Base-by-base conservation (phyloP, 1,140 invertebrate genomes). In the Hyles euphorbiae region DNA sequence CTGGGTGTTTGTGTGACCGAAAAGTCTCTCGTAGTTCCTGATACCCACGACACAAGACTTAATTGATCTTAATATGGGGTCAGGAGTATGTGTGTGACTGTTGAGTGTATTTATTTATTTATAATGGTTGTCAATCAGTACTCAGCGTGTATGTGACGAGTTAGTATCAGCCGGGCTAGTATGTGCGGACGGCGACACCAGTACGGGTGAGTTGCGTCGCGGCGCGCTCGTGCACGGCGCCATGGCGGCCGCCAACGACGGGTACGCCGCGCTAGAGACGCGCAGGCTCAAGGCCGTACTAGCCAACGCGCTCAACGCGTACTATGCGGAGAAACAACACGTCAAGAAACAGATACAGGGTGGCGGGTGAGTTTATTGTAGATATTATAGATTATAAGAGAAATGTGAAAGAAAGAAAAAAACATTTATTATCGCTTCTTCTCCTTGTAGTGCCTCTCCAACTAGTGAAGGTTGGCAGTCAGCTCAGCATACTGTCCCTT, bases 241-340 rank as follows among this genome's bases (percentile, higher is more conserved):
- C 0, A 74, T 90, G 72, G 87, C 84, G 0, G 81, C 76, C 11
- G 84, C 85, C 10, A 74, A 67, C 7, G 87, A 89, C 22, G 82
- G 87, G 0, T 90, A 90, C 56, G 64, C 84, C 0, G 74, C 78
- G 3, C 49, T 84, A 34, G 87, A 90, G 65, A 67, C 65, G 9
- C 61, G 83, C 0, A 60, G 88, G 34, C 68, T 90, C 1, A 78
- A 74, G 11, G 71, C 79, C 0, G 66, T 74, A 2, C 66, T 89
- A 65, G 88, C 93, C 3, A 83, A 89, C 3, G 92, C 96, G 56
- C 90, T 99, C 32, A 93, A 95, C 49, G 92, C 93, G 46, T 99
- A 98, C 81, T 99, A 99, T 83, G 94, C 97, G 53, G 95, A 94
- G 5, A 98, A 98, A 82, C 96, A 96, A 75, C 98, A 99, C 85